phyloP scores from a whole-genome alignment of 2,888 invertebrate genomes.

The Blomia tropicalis region DNA sequence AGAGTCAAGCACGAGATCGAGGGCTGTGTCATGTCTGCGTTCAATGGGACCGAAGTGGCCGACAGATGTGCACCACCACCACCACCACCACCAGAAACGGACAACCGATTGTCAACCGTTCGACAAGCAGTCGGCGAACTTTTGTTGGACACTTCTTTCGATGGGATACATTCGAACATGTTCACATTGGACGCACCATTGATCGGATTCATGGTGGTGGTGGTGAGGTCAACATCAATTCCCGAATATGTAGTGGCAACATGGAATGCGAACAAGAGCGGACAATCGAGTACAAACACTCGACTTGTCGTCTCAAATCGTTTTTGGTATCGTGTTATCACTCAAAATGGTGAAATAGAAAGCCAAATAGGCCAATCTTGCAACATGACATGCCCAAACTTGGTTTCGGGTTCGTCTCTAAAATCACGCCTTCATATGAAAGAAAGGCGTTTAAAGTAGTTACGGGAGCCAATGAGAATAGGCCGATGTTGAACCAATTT shows the following conservation, averaged over 20 bases:
- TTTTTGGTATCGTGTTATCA: too few relatives aligned
- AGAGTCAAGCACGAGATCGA: constrained; percentile 11
- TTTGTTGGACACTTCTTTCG: not conserved
- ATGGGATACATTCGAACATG: not conserved
- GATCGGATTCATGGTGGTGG: not conserved
- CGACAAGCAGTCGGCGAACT: not conserved
- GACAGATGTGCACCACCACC: not conserved
- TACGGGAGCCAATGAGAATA: constrained; percentile 1
- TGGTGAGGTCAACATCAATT: too few relatives aligned
- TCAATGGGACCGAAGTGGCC: not conserved
- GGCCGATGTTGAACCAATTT: not conserved
- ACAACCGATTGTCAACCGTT: not conserved
- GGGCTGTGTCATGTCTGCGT: not conserved
- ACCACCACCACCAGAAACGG: too few relatives aligned
- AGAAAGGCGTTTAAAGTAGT: constrained; percentile 11
- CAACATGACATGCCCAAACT: too few relatives aligned
- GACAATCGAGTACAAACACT: too few relatives aligned
- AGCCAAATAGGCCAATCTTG: too few relatives aligned
- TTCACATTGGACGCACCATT: not conserved
- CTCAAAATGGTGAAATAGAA: too few relatives aligned
- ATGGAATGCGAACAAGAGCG: too few relatives aligned
- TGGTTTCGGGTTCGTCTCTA: not conserved
- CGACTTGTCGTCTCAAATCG: too few relatives aligned
- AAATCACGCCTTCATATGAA: not conserved
- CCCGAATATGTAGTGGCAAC: too few relatives aligned